Conservation (phyloP, 2,888 invertebrate species). For the Lamproptera curius region DNA sequence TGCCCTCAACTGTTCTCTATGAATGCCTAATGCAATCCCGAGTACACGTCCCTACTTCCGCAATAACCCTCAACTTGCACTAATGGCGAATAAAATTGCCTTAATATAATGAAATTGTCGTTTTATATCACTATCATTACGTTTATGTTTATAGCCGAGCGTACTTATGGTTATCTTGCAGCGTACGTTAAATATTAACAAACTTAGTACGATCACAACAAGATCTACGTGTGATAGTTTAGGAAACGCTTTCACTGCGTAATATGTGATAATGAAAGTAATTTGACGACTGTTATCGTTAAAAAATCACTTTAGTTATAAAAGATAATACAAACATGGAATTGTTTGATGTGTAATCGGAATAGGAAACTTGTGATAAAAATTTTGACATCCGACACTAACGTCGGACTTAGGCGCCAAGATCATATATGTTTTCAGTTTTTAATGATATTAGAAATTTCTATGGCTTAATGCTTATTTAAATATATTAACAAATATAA, state of each 20-base stretch:
- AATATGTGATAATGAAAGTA: constrained; percentile 37
- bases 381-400: too few species aligned
- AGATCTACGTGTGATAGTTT: constrained; percentile 52
- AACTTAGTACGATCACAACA: constrained; percentile 11
- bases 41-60: constrained; percentile 13
- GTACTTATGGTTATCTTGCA: background rate
- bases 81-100: background rate
- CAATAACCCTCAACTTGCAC: background rate
- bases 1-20: constrained; percentile 32
- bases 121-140: background rate
- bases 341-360: too few species aligned
- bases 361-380: too few species aligned
- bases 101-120: constrained; percentile 5
- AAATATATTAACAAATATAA: too few species aligned
- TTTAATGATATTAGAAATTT: too few species aligned
- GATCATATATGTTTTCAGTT: too few species aligned
- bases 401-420: too few species aligned
- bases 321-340: too few species aligned
- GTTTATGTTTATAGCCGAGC: background rate
- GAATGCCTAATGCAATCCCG: constrained; percentile 22
- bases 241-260: constrained; percentile 61
- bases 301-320: too few species aligned
- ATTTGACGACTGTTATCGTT: background rate
- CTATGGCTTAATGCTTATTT: too few species aligned
- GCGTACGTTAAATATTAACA: background rate